These are phyloP conservation scores for Junonia oenone DNA, from an alignment of 2,888 invertebrate genomes.

Conservation along the genomic window DNA sequence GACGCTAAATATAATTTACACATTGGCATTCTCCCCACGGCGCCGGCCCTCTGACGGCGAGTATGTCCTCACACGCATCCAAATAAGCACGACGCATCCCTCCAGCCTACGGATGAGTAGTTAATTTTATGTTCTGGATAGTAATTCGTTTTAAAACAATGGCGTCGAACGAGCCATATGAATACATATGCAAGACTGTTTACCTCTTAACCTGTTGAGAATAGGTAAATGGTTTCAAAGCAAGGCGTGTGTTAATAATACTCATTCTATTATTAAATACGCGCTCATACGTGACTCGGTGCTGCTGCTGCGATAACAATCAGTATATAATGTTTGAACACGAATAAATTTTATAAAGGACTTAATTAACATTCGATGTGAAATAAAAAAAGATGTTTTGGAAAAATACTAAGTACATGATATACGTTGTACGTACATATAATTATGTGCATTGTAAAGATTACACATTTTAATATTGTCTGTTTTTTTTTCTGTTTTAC, in stretches of 20 bases:
- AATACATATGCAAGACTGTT: slow-evolving; percentile 36
- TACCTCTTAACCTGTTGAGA: slow-evolving; percentile 30
- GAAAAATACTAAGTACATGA: no score
- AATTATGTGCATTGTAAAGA: no score
- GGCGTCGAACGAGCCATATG: slow-evolving; percentile 36
- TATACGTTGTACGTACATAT: no score
- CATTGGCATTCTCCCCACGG: slow-evolving; percentile 60
- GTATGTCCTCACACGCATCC: slow-evolving; percentile 57
- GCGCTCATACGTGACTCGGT: slow-evolving; percentile 18
- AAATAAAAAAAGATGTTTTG: neutral
- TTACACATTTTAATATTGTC: no score
- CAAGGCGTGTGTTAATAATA: slow-evolving; percentile 12
- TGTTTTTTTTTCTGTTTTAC: no score
- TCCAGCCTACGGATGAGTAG: slow-evolving; percentile 63
- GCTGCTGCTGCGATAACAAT: slow-evolving; percentile 15
- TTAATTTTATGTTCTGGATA: slow-evolving; percentile 51
- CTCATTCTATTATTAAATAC: slow-evolving; percentile 24
- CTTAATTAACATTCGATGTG: neutral
- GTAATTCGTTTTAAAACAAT: slow-evolving; percentile 51
- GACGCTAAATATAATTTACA: slow-evolving; percentile 61
- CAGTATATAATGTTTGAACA: neutral
- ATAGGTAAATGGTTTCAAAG: slow-evolving; percentile 32
- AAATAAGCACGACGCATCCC: slow-evolving; percentile 55
- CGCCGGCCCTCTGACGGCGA: slow-evolving; percentile 46
- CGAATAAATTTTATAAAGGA: neutral